Percentiles rank a stretch among this genome's conserved stretches.
Evolutionary conservation across 1,140 invertebrate genomes (phyloP).

Genomic region (Zophobas atratus): DNA sequence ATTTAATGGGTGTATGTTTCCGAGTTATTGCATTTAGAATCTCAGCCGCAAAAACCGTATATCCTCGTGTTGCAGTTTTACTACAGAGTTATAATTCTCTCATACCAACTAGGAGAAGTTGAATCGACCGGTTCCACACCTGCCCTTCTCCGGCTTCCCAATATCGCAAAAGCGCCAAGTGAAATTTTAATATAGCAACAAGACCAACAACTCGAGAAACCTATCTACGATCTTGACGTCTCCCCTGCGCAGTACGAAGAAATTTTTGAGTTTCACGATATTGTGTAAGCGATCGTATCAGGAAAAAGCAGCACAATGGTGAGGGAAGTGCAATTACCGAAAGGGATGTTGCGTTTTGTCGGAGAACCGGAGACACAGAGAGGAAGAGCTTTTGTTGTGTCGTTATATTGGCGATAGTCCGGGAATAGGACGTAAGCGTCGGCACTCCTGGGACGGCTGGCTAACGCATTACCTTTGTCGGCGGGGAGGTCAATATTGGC

Average conservation of each 20-base stretch:
- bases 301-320: conserved; percentile 45
- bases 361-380: conserved; percentile 42
- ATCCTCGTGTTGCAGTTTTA: too few species aligned
- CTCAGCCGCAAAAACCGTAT: too few species aligned
- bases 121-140: background rate
- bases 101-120: background rate
- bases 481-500: conserved; percentile 39
- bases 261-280: conserved; percentile 13
- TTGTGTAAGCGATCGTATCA: conserved; percentile 47
- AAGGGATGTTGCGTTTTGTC: conserved; percentile 54
- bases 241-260: background rate
- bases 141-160: background rate
- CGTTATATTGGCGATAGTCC: conserved; percentile 42
- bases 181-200: conserved; percentile 1
- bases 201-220: background rate
- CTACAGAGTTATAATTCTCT: too few species aligned
- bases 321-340: conserved; percentile 51
- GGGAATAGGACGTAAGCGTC: conserved; percentile 37
- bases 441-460: conserved; percentile 31
- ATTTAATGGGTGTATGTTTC: too few species aligned
- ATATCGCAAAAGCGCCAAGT: background rate
- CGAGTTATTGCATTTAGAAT: too few species aligned
- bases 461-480: conserved; percentile 42
- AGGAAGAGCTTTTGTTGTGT: conserved; percentile 52
- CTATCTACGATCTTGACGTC: background rate